Conservation (phyloP, 2,888 invertebrate genomes). For the Sphaerophoria taeniata region DNA sequence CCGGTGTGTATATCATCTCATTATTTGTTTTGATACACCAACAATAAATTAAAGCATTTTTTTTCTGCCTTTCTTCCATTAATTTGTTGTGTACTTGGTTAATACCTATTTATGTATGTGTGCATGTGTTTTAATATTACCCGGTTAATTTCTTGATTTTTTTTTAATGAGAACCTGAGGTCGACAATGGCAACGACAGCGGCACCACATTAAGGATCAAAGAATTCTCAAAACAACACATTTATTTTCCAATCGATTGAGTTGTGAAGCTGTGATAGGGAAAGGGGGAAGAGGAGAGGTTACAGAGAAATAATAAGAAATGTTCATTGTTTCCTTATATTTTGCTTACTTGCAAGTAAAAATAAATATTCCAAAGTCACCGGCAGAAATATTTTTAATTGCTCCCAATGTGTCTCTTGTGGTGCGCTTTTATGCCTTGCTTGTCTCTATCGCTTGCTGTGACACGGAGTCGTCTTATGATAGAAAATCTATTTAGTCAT, state of each 20-base stretch:
- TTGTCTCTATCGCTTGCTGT: slow-evolving; percentile 24
- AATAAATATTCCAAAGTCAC: slow-evolving; percentile 49
- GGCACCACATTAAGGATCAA: slow-evolving; percentile 40
- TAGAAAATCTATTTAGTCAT: background rate
- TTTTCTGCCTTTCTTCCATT: background rate
- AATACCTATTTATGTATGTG: background rate
- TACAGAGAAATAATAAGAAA: slow-evolving; percentile 16
- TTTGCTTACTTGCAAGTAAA: slow-evolving; percentile 1
- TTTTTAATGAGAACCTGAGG: slow-evolving; percentile 30
- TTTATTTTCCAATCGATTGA: slow-evolving; percentile 38
- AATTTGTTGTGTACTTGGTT: slow-evolving; percentile 22
- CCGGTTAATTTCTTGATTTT: background rate
- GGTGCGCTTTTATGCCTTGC: slow-evolving; percentile 28
- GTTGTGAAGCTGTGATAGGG: background rate
- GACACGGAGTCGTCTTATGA: slow-evolving; percentile 35
- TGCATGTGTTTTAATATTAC: background rate
- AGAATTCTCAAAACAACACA: slow-evolving; percentile 35
- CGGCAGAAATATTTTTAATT: slow-evolving; percentile 64
- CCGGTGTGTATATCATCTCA: slow-evolving; percentile 29
- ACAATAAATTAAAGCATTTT: slow-evolving; percentile 33
- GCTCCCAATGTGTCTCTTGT: slow-evolving; percentile 69
- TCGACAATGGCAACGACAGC: background rate
- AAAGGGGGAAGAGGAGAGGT: background rate
- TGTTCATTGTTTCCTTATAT: slow-evolving; percentile 44
- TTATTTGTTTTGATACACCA: slow-evolving; percentile 17